Evolutionary conservation across 2,888 invertebrate species (phyloP).

Genomic region (Eristalinus aeneus): DNA sequence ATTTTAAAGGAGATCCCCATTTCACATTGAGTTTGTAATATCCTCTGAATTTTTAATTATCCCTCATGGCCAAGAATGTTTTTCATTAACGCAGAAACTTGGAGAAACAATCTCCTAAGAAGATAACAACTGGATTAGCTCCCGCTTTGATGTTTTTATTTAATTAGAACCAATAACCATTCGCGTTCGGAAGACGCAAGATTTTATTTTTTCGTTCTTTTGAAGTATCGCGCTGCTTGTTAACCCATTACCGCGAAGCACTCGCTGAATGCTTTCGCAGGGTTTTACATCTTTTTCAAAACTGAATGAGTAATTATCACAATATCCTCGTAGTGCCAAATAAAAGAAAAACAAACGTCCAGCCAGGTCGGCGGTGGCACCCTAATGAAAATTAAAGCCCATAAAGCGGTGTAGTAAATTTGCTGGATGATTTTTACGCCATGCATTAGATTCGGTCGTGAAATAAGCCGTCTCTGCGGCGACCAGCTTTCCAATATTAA

Average conservation of each 20-base stretch:
- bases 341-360: background rate
- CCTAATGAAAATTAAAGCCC: background rate
- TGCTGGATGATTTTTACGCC: background rate
- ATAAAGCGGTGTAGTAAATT: background rate
- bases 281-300: background rate
- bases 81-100: background rate
- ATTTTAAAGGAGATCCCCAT: background rate
- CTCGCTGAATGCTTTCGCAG: background rate
- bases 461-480: background rate
- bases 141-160: background rate
- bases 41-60: background rate
- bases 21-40: background rate
- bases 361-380: background rate
- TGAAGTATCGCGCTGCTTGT: background rate
- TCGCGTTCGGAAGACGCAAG: background rate
- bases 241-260: background rate
- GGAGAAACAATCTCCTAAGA: background rate
- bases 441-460: background rate
- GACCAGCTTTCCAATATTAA: background rate
- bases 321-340: background rate
- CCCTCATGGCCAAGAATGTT: background rate
- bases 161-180: background rate
- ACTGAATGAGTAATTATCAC: background rate
- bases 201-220: too few species aligned
- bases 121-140: background rate